A percentile compares a stretch with the other conserved stretches of the same genome.
Conservation (phyloP, 35 echinoderm and acorn worm genomes). For the Ophiothrix spiculata region DNA sequence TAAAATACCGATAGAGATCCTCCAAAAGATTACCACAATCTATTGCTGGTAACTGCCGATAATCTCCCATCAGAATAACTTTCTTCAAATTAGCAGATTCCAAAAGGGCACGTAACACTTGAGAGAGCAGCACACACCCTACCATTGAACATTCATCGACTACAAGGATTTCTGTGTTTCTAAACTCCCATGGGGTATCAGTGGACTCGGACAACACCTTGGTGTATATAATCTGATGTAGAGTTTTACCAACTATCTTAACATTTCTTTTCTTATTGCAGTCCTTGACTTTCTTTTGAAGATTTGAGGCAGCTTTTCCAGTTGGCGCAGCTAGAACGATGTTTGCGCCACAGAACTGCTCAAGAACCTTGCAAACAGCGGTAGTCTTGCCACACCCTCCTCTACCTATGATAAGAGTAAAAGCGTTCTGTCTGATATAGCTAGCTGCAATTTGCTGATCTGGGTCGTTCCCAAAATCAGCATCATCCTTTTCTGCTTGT, state of each 20-base stretch:
- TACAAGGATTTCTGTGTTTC: constrained; percentile 29
- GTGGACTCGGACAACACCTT: background rate
- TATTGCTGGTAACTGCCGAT: constrained; percentile 55
- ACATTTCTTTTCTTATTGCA: background rate
- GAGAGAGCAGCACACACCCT: constrained; percentile 4
- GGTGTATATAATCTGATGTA: background rate
- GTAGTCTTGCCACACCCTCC: constrained; percentile 78
- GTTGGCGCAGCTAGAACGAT: constrained; percentile 70
- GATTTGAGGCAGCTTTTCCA: constrained; percentile 11
- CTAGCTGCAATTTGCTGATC: constrained; percentile 31
- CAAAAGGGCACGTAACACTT: constrained; percentile 36
- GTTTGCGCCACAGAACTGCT: background rate
- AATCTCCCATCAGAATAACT: constrained; percentile 59
- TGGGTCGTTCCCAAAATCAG: constrained; percentile 28
- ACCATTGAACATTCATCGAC: constrained; percentile 84
- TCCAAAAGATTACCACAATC: constrained; percentile 65
- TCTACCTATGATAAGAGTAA: constrained; percentile 57
- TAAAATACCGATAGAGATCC: constrained; percentile 28
- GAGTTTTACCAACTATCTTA: constrained; percentile 11
- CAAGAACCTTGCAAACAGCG: constrained; percentile 36
- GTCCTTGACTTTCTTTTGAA: background rate
- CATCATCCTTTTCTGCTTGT: background rate
- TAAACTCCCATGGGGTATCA: constrained; percentile 28
- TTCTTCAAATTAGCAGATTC: constrained; percentile 17
- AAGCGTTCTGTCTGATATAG: constrained; percentile 17